These are phyloP conservation scores for Macropis europaea DNA, from an alignment of 2,888 invertebrate genomes.

Conservation along the genomic window DNA sequence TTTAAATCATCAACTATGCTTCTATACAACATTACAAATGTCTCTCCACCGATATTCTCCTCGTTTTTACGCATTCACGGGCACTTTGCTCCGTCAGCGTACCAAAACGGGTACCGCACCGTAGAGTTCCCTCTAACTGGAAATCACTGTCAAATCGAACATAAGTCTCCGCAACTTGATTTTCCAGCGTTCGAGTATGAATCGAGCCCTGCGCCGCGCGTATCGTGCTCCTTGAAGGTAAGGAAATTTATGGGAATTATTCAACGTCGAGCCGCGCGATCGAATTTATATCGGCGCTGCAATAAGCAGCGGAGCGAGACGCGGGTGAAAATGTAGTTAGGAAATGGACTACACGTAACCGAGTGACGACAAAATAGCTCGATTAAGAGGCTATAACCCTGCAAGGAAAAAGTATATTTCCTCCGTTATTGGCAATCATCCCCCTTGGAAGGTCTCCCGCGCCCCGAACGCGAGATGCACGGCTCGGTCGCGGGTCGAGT, in stretches of 20 bases:
- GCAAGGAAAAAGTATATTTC: slow-evolving; percentile 23
- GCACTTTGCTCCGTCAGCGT: too few relatives aligned
- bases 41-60: too few relatives aligned
- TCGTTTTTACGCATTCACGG: too few relatives aligned
- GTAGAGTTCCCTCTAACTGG: too few relatives aligned
- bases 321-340: slow-evolving; percentile 11
- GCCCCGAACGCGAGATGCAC: slow-evolving; percentile 15
- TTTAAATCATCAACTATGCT: too few relatives aligned
- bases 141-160: too few relatives aligned
- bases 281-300: neutral
- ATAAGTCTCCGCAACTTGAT: too few relatives aligned
- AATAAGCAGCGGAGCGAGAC: slow-evolving; percentile 1
- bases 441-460: neutral
- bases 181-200: too few relatives aligned
- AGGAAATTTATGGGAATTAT: slow-evolving; percentile 21
- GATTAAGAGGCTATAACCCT: slow-evolving; percentile 36
- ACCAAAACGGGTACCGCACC: too few relatives aligned
- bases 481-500: neutral
- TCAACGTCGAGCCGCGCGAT: slow-evolving; percentile 10
- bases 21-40: too few relatives aligned
- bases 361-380: slow-evolving; percentile 36
- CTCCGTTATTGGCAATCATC: slow-evolving; percentile 45
- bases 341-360: slow-evolving; percentile 6
- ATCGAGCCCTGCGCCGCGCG: too few relatives aligned
- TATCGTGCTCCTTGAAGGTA: too few relatives aligned